Evolutionary conservation across 2,888 invertebrate genomes (phyloP).

Genomic region (Mallateleia sp.): DNA sequence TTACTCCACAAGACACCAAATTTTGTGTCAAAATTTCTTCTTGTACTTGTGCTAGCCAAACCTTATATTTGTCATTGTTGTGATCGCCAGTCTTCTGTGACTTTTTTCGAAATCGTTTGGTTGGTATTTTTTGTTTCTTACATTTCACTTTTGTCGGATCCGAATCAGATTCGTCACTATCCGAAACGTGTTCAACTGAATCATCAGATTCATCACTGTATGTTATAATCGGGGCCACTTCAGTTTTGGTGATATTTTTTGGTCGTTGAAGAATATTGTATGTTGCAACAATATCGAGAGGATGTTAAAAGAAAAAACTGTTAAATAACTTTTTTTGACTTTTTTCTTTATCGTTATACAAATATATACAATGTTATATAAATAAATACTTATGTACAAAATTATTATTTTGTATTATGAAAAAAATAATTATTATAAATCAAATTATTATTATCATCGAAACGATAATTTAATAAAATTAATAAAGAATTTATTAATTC

Average conservation of each 20-base stretch:
- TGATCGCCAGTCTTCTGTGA: conserved; percentile 89
- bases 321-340: too few relatives aligned
- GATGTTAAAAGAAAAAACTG: conserved; percentile 73
- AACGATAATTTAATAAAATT: too few relatives aligned
- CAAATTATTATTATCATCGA: too few relatives aligned
- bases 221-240: conserved; percentile 90
- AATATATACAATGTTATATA: too few relatives aligned
- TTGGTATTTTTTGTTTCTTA: conserved; percentile 91
- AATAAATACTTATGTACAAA: too few relatives aligned
- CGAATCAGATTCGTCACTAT: conserved; percentile 92
- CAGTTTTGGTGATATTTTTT: conserved; percentile 79
- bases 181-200: conserved; percentile 89
- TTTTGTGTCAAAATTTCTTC: conserved; percentile 95
- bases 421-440: too few relatives aligned
- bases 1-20: conserved; percentile 95
- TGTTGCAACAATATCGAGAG: conserved; percentile 85
- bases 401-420: too few relatives aligned
- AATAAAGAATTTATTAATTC: too few relatives aligned
- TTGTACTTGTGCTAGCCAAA: conserved; percentile 94
- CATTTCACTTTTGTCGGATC: conserved; percentile 88
- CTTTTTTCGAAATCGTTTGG: conserved; percentile 87
- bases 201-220: conserved; percentile 91
- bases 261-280: conserved; percentile 88
- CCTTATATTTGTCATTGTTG: conserved; percentile 93
- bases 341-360: too few relatives aligned